phyloP scores from a whole-genome alignment of 2,888 invertebrate genomes.

The Mechanitis mazaeus region DNA sequence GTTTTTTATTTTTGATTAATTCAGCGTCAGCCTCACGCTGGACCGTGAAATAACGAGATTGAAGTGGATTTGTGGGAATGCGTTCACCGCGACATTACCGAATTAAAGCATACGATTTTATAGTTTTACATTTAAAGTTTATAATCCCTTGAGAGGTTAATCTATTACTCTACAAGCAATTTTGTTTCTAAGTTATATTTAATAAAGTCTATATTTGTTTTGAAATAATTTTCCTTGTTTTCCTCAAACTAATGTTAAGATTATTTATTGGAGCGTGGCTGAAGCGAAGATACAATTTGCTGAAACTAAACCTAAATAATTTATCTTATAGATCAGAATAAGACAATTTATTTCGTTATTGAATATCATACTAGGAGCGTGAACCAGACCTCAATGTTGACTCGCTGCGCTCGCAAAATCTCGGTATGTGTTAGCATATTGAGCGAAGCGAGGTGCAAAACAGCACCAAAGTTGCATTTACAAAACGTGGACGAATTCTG shows the following conservation, averaged over 20 bases:
- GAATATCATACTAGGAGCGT: too few species aligned
- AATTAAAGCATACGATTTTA: slow-evolving; percentile 4
- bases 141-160: not conserved
- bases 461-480: too few species aligned
- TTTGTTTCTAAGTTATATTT: not conserved
- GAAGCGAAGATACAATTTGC: slow-evolving; percentile 9
- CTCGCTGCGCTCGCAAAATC: too few species aligned
- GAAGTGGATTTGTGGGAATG: slow-evolving; percentile 10
- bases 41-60: slow-evolving; percentile 14
- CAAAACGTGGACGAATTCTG: too few species aligned
- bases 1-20: slow-evolving; percentile 6
- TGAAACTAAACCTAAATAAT: slow-evolving; percentile 5
- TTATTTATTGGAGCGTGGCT: slow-evolving; percentile 14
- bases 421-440: too few species aligned
- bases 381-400: too few species aligned
- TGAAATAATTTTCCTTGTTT: not conserved
- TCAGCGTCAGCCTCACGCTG: not conserved
- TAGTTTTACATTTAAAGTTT: not conserved
- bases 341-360: too few species aligned
- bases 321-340: not conserved
- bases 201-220: not conserved
- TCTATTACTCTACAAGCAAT: not conserved
- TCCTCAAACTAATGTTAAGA: slow-evolving; percentile 4
- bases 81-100: not conserved
- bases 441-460: too few species aligned